Conservation (phyloP, 2,888 invertebrate genomes). For the Ophion costatus region DNA sequence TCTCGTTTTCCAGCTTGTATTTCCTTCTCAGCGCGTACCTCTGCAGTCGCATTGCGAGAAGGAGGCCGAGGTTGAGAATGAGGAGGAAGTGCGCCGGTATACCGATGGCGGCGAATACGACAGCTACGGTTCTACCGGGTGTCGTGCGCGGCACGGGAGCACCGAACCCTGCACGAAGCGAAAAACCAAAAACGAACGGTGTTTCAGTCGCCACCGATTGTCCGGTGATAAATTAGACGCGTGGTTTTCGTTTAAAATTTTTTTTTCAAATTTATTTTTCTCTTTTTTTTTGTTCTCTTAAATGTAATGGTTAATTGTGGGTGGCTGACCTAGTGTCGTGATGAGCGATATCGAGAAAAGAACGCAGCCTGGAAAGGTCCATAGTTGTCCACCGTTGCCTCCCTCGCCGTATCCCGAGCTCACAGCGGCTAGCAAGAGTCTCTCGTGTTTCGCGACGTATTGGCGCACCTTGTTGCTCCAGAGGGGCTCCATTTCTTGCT, state of each 20-base stretch:
- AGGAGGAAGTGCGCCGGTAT: slow-evolving; percentile 89
- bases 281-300: neutral
- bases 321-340: slow-evolving; percentile 87
- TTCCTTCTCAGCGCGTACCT: slow-evolving; percentile 80
- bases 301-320: slow-evolving; percentile 49
- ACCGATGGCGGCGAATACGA: slow-evolving; percentile 88
- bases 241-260: neutral
- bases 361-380: slow-evolving; percentile 89
- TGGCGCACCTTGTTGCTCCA: slow-evolving; percentile 87
- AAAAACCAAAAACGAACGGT: neutral
- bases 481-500: slow-evolving; percentile 83
- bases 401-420: slow-evolving; percentile 85
- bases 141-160: slow-evolving; percentile 89
- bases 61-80: slow-evolving; percentile 85
- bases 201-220: neutral
- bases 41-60: slow-evolving; percentile 84
- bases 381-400: slow-evolving; percentile 85
- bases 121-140: slow-evolving; percentile 86
- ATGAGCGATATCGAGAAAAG: slow-evolving; percentile 89
- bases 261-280: too few relatives aligned
- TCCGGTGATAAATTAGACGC: neutral
- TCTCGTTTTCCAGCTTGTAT: slow-evolving; percentile 65
- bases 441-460: slow-evolving; percentile 86
- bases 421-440: slow-evolving; percentile 85
- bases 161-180: slow-evolving; percentile 87